Percentiles rank a stretch among this genome's conserved stretches.
Evolutionary conservation across 1,140 invertebrate genomes (phyloP).

Genomic region (Aphidius gifuensis): DNA sequence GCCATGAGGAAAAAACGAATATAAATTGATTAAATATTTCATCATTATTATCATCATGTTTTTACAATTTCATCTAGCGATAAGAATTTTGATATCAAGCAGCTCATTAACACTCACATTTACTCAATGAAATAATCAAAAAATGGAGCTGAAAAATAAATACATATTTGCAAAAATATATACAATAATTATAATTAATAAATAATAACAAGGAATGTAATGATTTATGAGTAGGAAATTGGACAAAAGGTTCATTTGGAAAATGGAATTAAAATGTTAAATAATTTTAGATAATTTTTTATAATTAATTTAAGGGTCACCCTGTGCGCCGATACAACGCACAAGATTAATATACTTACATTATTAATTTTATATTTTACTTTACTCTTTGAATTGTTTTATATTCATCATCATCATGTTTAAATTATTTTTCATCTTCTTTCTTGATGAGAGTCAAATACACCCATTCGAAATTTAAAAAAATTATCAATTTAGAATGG

Average conservation of each 20-base stretch:
- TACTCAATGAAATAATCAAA: not conserved
- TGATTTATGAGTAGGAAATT: not conserved
- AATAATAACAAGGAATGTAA: not conserved
- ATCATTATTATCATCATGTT: not conserved
- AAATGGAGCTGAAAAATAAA: conserved; percentile 3
- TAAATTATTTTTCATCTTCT: conserved; percentile 11
- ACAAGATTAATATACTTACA: conserved; percentile 50
- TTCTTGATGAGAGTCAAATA: not conserved
- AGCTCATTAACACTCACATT: conserved; percentile 17
- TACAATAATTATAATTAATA: not conserved
- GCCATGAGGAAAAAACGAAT: conserved; percentile 17
- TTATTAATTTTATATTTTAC: conserved; percentile 18
- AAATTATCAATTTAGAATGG: not conserved
- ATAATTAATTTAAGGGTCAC: conserved; percentile 26
- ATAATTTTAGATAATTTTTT: conserved; percentile 14
- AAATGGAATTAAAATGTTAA: not conserved
- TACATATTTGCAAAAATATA: not conserved
- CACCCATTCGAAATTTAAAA: not conserved
- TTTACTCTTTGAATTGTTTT: conserved; percentile 18
- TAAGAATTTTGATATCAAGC: conserved; percentile 1
- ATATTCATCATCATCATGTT: not conserved
- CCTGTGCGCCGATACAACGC: conserved; percentile 52
- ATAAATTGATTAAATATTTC: conserved; percentile 10
- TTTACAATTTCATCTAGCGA: not conserved
- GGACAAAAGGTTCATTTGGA: not conserved